phyloP scores from a whole-genome alignment of 2,888 invertebrate genomes.

The Diarsia mendica region DNA sequence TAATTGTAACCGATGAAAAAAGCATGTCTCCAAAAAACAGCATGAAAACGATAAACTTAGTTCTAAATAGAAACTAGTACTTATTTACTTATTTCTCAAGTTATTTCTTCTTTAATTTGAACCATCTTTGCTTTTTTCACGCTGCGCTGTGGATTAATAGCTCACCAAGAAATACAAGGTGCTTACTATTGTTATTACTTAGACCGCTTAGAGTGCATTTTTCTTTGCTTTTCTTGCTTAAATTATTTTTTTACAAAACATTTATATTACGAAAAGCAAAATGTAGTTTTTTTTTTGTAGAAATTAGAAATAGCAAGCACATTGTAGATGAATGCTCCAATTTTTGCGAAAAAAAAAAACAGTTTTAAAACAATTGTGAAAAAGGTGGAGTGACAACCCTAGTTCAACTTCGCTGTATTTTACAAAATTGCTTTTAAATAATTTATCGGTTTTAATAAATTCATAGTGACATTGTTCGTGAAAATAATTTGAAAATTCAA shows the following conservation, averaged over 20 bases:
- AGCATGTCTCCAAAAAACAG: neutral
- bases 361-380: neutral
- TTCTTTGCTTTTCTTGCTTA: neutral
- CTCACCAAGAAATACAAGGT: conserved; percentile 60
- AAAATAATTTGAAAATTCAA: neutral
- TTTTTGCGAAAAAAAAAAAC: neutral
- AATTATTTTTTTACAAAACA: too few relatives aligned
- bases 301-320: conserved; percentile 44
- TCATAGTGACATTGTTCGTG: conserved; percentile 9
- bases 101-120: conserved; percentile 14
- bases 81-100: neutral
- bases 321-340: conserved; percentile 8
- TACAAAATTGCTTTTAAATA: conserved; percentile 49
- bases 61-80: neutral
- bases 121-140: conserved; percentile 56
- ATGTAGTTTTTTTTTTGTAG: conserved; percentile 34
- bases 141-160: conserved; percentile 59
- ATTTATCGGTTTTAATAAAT: conserved; percentile 54
- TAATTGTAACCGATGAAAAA: neutral
- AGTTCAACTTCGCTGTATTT: conserved; percentile 21
- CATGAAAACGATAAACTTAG: neutral
- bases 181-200: conserved; percentile 43
- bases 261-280: conserved; percentile 28
- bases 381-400: conserved; percentile 35
- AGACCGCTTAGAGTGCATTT: conserved; percentile 34